phyloP scores from a whole-genome alignment of 35 echinoderm and acorn worm genomes.

The Hemicentrotus pulcherrimus region DNA sequence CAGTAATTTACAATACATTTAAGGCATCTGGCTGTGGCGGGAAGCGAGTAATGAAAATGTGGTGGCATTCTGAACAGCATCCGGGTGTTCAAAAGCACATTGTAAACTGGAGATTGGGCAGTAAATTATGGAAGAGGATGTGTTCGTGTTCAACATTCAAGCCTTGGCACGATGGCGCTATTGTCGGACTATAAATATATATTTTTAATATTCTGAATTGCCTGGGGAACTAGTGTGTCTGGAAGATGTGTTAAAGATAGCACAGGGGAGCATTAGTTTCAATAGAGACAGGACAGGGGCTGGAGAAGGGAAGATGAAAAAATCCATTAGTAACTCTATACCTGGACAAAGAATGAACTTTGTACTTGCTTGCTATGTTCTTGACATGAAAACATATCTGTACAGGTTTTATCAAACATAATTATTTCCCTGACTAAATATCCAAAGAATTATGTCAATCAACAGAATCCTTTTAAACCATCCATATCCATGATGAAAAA shows the following conservation, averaged over 20 bases:
- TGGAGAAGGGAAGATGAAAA: neutral
- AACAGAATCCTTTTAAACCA: too few relatives aligned
- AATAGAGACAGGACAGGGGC: neutral
- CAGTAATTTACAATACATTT: neutral
- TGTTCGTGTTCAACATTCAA: neutral
- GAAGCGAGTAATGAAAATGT: neutral
- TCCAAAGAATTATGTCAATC: too few relatives aligned
- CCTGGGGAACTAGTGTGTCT: neutral
- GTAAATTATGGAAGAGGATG: neutral
- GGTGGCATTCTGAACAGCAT: neutral
- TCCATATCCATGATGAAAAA: too few relatives aligned
- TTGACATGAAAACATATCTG: neutral
- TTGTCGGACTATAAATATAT: neutral
- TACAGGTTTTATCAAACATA: too few relatives aligned
- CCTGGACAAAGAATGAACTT: neutral
- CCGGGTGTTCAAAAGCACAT: neutral
- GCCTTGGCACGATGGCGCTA: neutral
- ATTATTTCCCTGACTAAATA: too few relatives aligned
- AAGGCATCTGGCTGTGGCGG: neutral
- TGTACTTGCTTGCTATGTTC: neutral
- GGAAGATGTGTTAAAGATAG: neutral
- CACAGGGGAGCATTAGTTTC: neutral
- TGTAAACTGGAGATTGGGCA: neutral
- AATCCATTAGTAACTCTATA: neutral
- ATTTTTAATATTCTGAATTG: slow-evolving; percentile 18